Percentiles rank a stretch among this genome's conserved stretches.
phyloP scores from a whole-genome alignment of 2,888 invertebrate genomes.

The Dynastes maya region DNA sequence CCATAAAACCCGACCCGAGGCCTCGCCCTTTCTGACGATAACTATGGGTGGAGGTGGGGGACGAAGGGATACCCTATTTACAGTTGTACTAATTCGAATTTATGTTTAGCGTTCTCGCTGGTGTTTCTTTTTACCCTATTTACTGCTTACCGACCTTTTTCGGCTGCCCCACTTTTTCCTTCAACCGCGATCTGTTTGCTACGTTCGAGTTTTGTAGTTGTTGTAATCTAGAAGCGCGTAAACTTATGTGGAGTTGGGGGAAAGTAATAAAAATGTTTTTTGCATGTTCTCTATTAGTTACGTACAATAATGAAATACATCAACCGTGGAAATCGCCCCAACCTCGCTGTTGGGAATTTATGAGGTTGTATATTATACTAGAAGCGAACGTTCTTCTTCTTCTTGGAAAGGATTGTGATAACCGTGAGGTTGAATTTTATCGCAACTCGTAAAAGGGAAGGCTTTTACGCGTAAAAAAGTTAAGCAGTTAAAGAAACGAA shows the following conservation, averaged over 20 bases:
- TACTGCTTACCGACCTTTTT: background rate
- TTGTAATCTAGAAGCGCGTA: constrained; percentile 12
- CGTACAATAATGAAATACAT: constrained; percentile 33
- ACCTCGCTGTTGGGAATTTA: constrained; percentile 3
- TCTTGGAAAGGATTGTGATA: too few species aligned
- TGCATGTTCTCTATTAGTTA: constrained; percentile 40
- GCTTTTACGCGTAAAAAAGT: too few species aligned
- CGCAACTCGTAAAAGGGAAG: too few species aligned
- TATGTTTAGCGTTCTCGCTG: constrained; percentile 55
- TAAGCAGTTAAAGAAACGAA: too few species aligned
- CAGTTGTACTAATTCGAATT: constrained; percentile 65
- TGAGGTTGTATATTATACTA: constrained; percentile 6
- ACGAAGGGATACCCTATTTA: constrained; percentile 59
- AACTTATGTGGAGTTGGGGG: background rate
- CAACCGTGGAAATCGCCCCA: background rate
- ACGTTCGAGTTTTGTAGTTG: too few species aligned
- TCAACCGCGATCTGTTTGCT: background rate
- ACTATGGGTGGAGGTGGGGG: background rate
- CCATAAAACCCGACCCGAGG: constrained; percentile 46
- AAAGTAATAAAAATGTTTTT: constrained; percentile 41
- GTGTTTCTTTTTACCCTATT: constrained; percentile 5
- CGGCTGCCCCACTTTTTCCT: background rate
- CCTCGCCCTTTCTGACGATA: constrained; percentile 50
- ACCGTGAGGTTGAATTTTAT: too few species aligned
- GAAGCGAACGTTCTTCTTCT: background rate